Evolutionary conservation across 2,113 vertebrate genomes (phyloP), one percentile per base, ranked within the genome.

Genomic region (Leucopsar rothschildi): DNA sequence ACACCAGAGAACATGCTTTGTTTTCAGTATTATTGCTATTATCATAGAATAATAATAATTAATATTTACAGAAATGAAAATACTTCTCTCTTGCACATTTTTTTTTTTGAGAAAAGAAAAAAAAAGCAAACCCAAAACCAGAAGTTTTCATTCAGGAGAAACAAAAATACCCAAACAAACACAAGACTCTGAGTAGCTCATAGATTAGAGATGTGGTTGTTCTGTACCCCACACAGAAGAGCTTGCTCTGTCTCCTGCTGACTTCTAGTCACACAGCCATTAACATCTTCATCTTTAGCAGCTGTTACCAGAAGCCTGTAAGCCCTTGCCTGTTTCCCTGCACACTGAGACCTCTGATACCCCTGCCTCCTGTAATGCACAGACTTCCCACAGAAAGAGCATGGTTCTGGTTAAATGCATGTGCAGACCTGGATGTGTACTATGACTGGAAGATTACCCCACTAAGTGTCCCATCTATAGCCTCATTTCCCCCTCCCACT

Each of bases 241-340:
- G 29, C 33, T 84, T 81, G 4, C 27, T 75, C 53, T 55, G n/a
- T 55, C 39, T 61, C 64, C 76, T 66, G 61, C 47, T 86, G 90
- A 56, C 28, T 78, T 39, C 37, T 83, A 72, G 33, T 66, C 40
- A 70, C 52, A 49, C 42, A 81, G 64, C 64, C 72, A 63, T 76
- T 73, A 89, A 81, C 53, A 79, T 72, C 49, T 64, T 73, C 57
- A 85, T 86, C 80, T 90, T 73, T n/a, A 27, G 71, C 86, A 82
- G 77, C 78, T 39, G 45, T 53, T 31, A 45, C 24, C 20, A 63
- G 35, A 1, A 7, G 40, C 49, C 56, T 55, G 10, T 5, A 29
- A 53, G 19, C 9, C 40, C 69, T 18, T 81, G 33, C 47, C 35
- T 49, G 15, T 29, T 75, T 68, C 65, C 24, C 23, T 12, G 37